These are phyloP conservation scores for Phenganax marumi DNA, from an alignment of 92 coral and sea anemone species.

Conservation along the genomic window DNA sequence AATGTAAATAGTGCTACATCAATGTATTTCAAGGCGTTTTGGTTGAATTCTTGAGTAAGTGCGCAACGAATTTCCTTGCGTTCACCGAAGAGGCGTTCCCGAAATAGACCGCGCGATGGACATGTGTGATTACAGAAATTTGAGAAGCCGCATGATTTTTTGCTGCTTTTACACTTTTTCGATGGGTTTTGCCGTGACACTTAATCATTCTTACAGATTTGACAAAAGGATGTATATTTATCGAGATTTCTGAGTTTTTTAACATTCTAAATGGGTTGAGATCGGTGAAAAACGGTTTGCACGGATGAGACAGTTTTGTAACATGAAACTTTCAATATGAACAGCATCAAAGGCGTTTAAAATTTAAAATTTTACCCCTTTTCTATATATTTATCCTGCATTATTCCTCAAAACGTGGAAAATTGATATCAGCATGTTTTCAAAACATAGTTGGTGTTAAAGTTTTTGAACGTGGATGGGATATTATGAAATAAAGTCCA, in stretches of 20 bases:
- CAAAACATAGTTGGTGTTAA: neutral
- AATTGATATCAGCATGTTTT: neutral
- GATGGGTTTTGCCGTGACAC: neutral
- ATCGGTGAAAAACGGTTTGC: no score
- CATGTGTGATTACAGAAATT: constrained; percentile 25
- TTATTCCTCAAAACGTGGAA: neutral
- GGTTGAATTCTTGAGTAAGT: neutral
- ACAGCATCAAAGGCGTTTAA: no score
- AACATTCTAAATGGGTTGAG: neutral
- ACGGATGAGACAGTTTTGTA: no score
- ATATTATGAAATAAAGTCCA: neutral
- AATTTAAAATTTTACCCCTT: neutral
- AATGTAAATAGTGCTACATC: neutral
- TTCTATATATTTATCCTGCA: neutral
- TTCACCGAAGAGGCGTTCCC: constrained; percentile 23
- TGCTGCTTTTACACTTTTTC: neutral
- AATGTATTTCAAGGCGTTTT: neutral
- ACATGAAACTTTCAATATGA: no score
- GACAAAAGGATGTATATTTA: neutral
- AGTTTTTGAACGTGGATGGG: neutral
- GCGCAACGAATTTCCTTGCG: neutral
- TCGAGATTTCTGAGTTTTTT: neutral
- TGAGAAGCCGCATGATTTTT: constrained; percentile 12
- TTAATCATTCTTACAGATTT: neutral
- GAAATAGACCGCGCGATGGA: neutral